Conservation (phyloP, 2,113 vertebrate species). For the Carassius gibelio region DNA sequence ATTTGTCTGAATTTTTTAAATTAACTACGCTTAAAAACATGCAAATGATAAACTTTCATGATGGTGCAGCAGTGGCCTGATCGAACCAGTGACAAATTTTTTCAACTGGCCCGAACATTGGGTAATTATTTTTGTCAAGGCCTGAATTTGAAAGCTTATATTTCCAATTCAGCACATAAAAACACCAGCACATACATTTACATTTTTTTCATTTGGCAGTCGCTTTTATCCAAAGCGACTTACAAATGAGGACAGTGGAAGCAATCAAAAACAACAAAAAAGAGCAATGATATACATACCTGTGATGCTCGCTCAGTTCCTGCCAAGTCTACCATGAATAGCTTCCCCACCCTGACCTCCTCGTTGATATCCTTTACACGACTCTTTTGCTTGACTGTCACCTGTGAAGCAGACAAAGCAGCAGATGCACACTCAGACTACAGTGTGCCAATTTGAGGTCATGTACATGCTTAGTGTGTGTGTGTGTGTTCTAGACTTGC, state of each 20-base stretch:
- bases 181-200: constrained; percentile 6
- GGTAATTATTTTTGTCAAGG: too few species aligned
- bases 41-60: too few species aligned
- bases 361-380: constrained; percentile 76
- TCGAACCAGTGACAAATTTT: too few species aligned
- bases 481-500: not conserved
- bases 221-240: too few species aligned
- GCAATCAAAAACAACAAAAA: too few species aligned
- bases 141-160: not conserved
- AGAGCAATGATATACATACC: constrained; percentile 66
- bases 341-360: constrained; percentile 84
- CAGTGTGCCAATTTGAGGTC: constrained; percentile 25
- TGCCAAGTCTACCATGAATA: constrained; percentile 92
- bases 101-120: too few species aligned
- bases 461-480: not conserved
- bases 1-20: too few species aligned
- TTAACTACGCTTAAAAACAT: too few species aligned
- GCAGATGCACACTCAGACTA: not conserved
- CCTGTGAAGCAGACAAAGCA: constrained; percentile 58
- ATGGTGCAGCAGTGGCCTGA: too few species aligned
- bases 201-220: too few species aligned
- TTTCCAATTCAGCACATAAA: constrained; percentile 4
- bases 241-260: too few species aligned
- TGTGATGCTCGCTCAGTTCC: constrained; percentile 89
- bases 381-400: constrained; percentile 84